Percentiles rank a stretch among this genome's conserved stretches.
Evolutionary conservation across 2,888 invertebrate genomes (phyloP).

Genomic region (Dione juno): DNA sequence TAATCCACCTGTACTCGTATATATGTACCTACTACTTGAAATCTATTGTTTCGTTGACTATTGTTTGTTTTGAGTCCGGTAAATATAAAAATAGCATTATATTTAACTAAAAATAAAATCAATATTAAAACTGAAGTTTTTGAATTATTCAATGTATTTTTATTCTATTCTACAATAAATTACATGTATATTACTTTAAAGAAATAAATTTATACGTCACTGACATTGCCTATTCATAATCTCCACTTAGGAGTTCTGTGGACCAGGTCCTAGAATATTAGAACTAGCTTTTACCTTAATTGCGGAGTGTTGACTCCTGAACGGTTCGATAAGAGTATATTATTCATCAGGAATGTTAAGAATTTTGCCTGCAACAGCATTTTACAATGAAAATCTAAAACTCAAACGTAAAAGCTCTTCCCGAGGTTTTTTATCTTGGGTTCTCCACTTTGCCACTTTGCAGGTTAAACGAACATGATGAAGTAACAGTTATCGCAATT

Average conservation of each 20-base stretch:
- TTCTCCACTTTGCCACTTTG: no score
- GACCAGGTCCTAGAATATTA: constrained; percentile 13
- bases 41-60: background rate
- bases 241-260: constrained; percentile 4
- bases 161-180: no score
- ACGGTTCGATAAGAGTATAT: background rate
- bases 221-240: constrained; percentile 4
- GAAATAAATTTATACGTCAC: background rate
- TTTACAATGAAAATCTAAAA: no score
- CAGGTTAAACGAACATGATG: no score
- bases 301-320: constrained; percentile 10
- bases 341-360: background rate
- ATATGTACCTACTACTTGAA: no score
- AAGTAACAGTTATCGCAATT: no score
- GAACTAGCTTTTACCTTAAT: constrained; percentile 14
- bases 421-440: no score
- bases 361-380: no score
- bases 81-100: background rate
- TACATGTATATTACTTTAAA: no score
- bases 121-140: background rate
- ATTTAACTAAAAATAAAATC: background rate
- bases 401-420: no score
- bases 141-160: background rate
- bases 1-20: no score
- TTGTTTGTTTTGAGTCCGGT: background rate